These are phyloP conservation scores for Ceryle rudis DNA, from an alignment of 2,797 vertebrate species.

Conservation along the genomic window DNA sequence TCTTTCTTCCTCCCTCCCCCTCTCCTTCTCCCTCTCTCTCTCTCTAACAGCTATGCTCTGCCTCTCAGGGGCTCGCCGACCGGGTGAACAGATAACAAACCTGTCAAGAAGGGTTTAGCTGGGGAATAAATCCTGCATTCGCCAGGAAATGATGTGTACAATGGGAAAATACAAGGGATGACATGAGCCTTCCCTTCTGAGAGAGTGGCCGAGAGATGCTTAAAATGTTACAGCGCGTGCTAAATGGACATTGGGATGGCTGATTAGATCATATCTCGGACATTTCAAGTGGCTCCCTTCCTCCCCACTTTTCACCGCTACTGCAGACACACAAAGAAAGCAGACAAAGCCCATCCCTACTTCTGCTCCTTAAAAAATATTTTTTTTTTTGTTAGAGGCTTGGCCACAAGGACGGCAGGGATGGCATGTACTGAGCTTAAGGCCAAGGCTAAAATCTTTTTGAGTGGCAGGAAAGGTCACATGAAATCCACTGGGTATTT, in stretches of 20 bases:
- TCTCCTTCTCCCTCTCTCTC: slow-evolving; percentile 71
- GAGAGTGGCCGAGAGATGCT: slow-evolving; percentile 77
- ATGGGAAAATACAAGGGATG: slow-evolving; percentile 81
- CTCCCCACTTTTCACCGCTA: slow-evolving; percentile 67
- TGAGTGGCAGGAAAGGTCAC: slow-evolving; percentile 85
- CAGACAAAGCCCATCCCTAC: slow-evolving; percentile 77
- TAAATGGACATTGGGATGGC: slow-evolving; percentile 81
- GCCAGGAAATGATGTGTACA: slow-evolving; percentile 88
- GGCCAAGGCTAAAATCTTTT: slow-evolving; percentile 78
- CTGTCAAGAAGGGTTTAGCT: slow-evolving; percentile 88
- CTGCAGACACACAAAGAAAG: slow-evolving; percentile 77
- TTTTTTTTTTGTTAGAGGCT: background rate
- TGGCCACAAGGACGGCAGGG: slow-evolving; percentile 63
- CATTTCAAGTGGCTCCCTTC: slow-evolving; percentile 81
- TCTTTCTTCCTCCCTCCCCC: slow-evolving; percentile 74
- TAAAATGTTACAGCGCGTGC: slow-evolving; percentile 79
- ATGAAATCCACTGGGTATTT: slow-evolving; percentile 75
- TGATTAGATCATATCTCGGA: slow-evolving; percentile 85
- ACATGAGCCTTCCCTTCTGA: slow-evolving; percentile 83
- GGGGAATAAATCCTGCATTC: slow-evolving; percentile 85
- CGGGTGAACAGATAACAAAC: slow-evolving; percentile 92
- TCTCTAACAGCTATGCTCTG: slow-evolving; percentile 83
- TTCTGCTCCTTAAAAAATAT: background rate
- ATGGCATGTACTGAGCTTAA: slow-evolving; percentile 84
- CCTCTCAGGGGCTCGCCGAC: slow-evolving; percentile 86